Percentiles rank a stretch among this genome's conserved stretches.
Evolutionary conservation across 2,797 vertebrate species (phyloP).

Genomic region (Tolypeutes matacus): DNA sequence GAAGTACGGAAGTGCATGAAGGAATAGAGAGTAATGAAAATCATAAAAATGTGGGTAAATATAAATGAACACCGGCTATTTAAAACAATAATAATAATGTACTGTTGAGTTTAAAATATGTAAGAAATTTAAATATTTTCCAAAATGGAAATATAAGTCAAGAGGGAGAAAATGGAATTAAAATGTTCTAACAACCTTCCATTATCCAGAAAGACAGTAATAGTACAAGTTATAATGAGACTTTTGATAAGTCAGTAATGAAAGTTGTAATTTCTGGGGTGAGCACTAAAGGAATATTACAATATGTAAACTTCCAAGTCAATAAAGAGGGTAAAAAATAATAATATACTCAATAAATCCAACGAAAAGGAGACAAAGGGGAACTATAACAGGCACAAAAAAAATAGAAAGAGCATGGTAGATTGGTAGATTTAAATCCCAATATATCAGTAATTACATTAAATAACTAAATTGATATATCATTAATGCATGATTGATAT

Average conservation of each 20-base stretch:
- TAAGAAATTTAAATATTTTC: no score
- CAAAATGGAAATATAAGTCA: no score
- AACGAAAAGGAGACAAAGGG: not conserved
- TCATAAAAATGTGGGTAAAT: no score
- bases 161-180: no score
- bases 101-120: no score
- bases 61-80: no score
- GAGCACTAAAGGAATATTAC: not conserved
- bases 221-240: not conserved
- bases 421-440: not conserved
- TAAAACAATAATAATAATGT: no score
- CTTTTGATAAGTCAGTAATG: not conserved
- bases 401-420: not conserved
- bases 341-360: not conserved
- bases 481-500: not conserved
- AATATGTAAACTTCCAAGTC: not conserved
- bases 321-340: not conserved
- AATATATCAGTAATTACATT: not conserved
- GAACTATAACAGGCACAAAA: not conserved
- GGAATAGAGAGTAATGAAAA: no score
- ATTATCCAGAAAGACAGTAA: not conserved
- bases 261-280: not conserved
- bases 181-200: not conserved
- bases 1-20: no score
- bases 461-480: no score